Percentiles rank a stretch among this genome's conserved stretches.
Conservation (phyloP, 2,113 vertebrate genomes). For the Carlito syrichta region DNA sequence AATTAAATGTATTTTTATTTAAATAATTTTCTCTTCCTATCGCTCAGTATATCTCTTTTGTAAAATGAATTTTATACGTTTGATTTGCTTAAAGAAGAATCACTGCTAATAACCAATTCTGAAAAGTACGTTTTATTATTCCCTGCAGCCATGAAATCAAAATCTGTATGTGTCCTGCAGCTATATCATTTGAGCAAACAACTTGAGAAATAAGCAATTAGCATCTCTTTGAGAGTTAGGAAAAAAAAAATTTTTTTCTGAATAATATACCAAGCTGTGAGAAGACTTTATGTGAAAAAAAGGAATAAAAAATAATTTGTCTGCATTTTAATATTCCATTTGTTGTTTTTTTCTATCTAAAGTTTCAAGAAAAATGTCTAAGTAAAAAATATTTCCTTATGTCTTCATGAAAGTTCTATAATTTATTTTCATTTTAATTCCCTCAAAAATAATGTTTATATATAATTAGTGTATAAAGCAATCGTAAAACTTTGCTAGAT, state of each 20-base stretch:
- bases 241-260: neutral
- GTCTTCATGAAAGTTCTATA: neutral
- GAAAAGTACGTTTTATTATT: neutral
- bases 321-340: neutral
- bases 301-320: neutral
- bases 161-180: neutral
- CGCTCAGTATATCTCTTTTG: neutral
- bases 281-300: neutral
- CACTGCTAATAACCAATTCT: neutral
- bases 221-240: neutral
- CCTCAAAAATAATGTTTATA: neutral
- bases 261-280: neutral
- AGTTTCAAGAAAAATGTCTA: neutral
- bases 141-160: neutral
- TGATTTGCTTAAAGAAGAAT: neutral
- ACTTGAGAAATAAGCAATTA: neutral
- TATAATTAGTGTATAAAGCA: neutral
- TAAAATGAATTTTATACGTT: neutral
- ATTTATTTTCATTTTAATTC: neutral
- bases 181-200: neutral
- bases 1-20: neutral
- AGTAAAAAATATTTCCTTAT: neutral
- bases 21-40: neutral
- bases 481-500: neutral
- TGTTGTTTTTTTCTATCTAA: neutral